Conservation (phyloP, 2,888 invertebrate genomes). For the Protophormia terraenovae region DNA sequence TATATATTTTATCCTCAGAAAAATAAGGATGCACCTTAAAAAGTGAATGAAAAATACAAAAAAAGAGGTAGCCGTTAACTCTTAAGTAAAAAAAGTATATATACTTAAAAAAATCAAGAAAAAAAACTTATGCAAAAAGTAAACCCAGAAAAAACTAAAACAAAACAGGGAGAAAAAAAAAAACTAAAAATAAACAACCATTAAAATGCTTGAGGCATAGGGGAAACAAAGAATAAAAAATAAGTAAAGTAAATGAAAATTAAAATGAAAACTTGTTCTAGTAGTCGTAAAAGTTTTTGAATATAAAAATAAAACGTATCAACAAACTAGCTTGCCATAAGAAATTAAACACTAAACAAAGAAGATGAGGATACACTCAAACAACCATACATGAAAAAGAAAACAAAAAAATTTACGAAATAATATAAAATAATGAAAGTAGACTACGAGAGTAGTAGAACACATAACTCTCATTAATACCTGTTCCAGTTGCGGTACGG, state of each 20-base stretch:
- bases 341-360: constrained; percentile 4
- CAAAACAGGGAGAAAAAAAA: not conserved
- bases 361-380: constrained; percentile 21
- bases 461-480: constrained; percentile 72
- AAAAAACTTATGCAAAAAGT: not conserved
- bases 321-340: not conserved
- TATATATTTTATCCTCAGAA: constrained; percentile 8
- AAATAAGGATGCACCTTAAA: constrained; percentile 37
- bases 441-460: constrained; percentile 5
- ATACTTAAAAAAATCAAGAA: not conserved
- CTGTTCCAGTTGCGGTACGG: constrained; percentile 79
- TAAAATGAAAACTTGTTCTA: not conserved
- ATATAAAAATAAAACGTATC: not conserved
- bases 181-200: not conserved
- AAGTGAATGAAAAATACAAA: constrained; percentile 42
- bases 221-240: not conserved
- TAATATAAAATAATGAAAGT: not conserved
- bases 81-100: not conserved
- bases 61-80: constrained; percentile 65
- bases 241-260: not conserved
- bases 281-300: not conserved
- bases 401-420: not conserved
- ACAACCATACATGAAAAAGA: not conserved
- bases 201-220: not conserved
- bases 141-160: not conserved